Evolutionary conservation across 2,888 invertebrate species (phyloP).

Genomic region (Calameuta pallipes): DNA sequence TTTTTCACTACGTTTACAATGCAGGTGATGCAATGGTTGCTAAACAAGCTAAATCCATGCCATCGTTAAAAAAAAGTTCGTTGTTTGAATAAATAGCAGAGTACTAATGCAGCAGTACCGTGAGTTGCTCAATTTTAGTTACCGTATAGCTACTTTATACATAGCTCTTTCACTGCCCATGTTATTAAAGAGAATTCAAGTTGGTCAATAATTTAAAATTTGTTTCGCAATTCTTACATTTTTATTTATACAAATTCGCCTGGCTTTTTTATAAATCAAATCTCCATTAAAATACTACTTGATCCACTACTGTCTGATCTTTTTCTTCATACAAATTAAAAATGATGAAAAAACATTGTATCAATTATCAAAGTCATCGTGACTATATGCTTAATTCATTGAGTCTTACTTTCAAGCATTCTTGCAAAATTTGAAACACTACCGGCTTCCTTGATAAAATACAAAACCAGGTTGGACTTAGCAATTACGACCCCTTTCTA

Average conservation of each 20-base stretch:
- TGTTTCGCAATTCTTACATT: not conserved
- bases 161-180: not conserved
- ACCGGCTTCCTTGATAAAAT: conserved; percentile 24
- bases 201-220: not conserved
- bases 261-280: not conserved
- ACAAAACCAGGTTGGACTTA: conserved; percentile 21
- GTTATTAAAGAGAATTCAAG: not conserved
- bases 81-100: not conserved
- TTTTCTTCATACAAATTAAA: not conserved
- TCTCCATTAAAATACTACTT: not conserved
- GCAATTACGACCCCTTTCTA: conserved; percentile 32
- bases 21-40: not conserved
- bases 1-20: not conserved
- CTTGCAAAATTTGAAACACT: conserved; percentile 6
- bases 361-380: not conserved
- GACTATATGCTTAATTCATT: not conserved
- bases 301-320: not conserved
- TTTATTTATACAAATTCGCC: not conserved
- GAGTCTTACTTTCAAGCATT: not conserved
- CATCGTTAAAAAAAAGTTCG: not conserved
- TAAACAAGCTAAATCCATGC: not conserved
- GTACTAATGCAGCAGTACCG: not conserved
- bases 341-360: not conserved
- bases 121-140: not conserved
- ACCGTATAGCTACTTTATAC: not conserved